Evolutionary conservation across 2,888 invertebrate genomes (phyloP), one percentile per base, ranked within the genome.

Genomic region (Ectemnius cavifrons): DNA sequence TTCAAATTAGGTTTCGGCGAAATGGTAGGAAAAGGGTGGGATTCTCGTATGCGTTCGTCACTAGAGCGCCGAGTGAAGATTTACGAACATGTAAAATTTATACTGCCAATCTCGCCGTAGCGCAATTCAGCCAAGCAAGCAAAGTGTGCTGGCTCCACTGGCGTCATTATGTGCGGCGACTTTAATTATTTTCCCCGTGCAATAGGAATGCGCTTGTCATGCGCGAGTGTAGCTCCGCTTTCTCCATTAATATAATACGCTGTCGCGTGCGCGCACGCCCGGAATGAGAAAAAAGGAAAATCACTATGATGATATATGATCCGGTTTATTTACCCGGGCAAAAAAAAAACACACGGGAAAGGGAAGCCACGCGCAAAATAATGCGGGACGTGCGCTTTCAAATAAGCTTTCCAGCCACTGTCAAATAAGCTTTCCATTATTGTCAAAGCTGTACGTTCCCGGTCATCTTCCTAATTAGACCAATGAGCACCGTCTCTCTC

Each of bases 211-310:
- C 46, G 46, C 47, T n/a, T 18, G 47, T 47, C 16, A 11, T 18
- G 45, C 18, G 45, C 18, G 52, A 18, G n/a, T 16, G 18, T 13
- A 20, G 20, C 4, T 18, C 23, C 18, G 14, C 47, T 63, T 52
- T 63, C 47, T 47, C 23, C 49, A 52, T 27, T 63, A 52, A 63
- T 52, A 52, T n/a, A 52, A 63, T 28, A n/a, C 46, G 20, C 6
- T 11, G 13, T 20, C 13, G 47, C 47, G 11, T 62, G 46, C 47
- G 47, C n/a, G 46, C 28, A 13, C 46, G 45, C 23, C 23, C 3
- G 20, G 45, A 8, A 62, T 62, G 47, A 46, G 8, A 23, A 46
- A 62, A 62, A 62, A 60, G 6, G 47, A 47, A 20, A 47, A 47
- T 20, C 23, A 20, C 11, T 4, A 11, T 47, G n/a, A n/a, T 62